phyloP scores from a whole-genome alignment of 2,888 invertebrate genomes.

The Pammene aurita region DNA sequence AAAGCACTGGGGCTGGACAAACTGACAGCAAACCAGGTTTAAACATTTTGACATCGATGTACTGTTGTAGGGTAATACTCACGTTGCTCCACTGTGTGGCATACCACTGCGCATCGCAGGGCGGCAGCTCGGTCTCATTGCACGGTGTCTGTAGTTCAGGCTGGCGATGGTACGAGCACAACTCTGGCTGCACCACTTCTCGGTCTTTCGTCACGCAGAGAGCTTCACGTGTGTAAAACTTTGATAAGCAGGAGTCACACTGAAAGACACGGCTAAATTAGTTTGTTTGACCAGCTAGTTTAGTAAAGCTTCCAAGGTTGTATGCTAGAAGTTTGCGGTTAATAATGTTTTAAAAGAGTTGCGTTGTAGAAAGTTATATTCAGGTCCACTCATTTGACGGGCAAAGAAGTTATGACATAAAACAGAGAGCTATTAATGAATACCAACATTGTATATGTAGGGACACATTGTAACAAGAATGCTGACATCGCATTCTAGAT shows the following conservation, averaged over 20 bases:
- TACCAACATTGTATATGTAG: no score
- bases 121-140: conserved; percentile 76
- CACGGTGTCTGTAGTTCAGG: conserved; percentile 88
- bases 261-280: conserved; percentile 56
- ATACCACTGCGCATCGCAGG: conserved; percentile 93
- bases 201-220: conserved; percentile 89
- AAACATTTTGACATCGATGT: no score
- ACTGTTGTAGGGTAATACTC: conserved; percentile 49
- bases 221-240: conserved; percentile 87
- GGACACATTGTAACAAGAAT: no score
- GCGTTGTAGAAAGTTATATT: no score
- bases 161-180: conserved; percentile 86
- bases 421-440: no score
- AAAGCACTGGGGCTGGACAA: no score
- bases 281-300: background rate
- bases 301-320: background rate
- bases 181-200: conserved; percentile 85
- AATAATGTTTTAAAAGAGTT: no score
- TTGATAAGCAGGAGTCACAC: conserved; percentile 92
- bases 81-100: conserved; percentile 96
- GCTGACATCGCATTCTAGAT: no score
- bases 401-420: no score
- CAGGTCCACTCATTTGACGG: no score
- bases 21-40: no score
- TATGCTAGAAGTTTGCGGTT: no score